Evolutionary conservation across 2,888 invertebrate species (phyloP), one percentile per base, ranked within the genome.

Genomic region (Tinea trinotella): DNA sequence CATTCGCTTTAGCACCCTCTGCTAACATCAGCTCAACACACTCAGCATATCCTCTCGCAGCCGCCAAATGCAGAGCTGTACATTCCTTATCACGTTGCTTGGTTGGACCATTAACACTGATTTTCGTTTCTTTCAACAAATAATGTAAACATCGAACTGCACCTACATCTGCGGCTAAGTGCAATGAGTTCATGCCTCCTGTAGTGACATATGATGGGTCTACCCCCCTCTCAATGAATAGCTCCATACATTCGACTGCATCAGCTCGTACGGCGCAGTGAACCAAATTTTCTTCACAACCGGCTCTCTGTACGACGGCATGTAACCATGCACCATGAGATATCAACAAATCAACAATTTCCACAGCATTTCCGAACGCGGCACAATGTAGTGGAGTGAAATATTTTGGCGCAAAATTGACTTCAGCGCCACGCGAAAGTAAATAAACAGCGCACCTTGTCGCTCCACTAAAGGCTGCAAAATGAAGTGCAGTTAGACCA

Each of bases 371-470:
- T 2, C 96, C 94, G 74, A 96, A 95, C 0, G 96, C 95, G 1
- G 96, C 94, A 67, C 94, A 95, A 68, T 97, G 96, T 53, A 97
- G 84, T 0, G 96, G 94, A 20, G 93, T 92, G 64, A 93, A 93
- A 59, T 90, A 89, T 71, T 92, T 92, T 34, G 89, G 89, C 18
- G 90, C 88, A 36, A 88, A 87, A 71, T 92, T 92, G 0, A 93
- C 88, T 63, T 92, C 91, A 55, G 91, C 89, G 0, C 92, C 92
- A 59, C 90, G 88, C 2, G 89, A 81, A 15, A 94, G 86, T 54
- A 95, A 80, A 67, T 90, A 92, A 52, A 88, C 87, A 0, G 90
- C 88, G n/a, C 92, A 90, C 40, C 90, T 88, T 24, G 90, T 76
- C 56, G 92, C 92, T 1, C 93, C 92, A 64, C 92, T 93, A 63